Evolutionary conservation across 1,140 invertebrate species (phyloP).

Genomic region (Euglossa dilemma): DNA sequence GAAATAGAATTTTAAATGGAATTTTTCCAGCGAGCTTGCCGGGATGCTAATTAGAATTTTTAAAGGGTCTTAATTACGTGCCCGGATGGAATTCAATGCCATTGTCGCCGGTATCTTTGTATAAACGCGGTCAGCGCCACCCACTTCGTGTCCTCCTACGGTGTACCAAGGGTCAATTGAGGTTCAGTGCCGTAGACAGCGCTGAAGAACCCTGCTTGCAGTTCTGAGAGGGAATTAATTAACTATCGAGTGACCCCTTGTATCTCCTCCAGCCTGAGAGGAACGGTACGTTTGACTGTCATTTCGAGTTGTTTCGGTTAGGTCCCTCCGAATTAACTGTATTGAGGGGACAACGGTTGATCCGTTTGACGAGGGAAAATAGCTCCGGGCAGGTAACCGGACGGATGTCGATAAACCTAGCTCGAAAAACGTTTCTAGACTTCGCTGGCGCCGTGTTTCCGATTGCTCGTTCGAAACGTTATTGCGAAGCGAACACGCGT

Average conservation of each 20-base stretch:
- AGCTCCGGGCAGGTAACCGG: neutral
- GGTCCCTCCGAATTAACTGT: constrained; percentile 10
- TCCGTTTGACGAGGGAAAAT: neutral
- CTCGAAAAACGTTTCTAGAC: neutral
- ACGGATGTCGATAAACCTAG: neutral
- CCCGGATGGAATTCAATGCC: constrained; percentile 35
- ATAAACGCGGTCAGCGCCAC: constrained; percentile 29
- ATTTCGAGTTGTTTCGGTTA: constrained; percentile 19
- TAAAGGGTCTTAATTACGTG: constrained; percentile 19
- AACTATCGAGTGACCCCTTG: constrained; percentile 35
- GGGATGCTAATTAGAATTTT: constrained; percentile 43
- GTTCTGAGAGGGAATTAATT: constrained; percentile 53
- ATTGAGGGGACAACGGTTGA: neutral
- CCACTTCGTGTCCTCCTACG: constrained; percentile 35
- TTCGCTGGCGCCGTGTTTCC: neutral
- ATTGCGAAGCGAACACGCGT: neutral
- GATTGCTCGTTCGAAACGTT: neutral
- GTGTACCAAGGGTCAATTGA: constrained; percentile 29
- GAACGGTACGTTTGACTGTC: neutral
- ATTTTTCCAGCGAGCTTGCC: neutral
- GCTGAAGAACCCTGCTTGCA: constrained; percentile 32
- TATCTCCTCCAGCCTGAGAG: constrained; percentile 27
- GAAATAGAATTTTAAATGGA: constrained; percentile 27
- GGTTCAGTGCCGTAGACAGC: constrained; percentile 35
- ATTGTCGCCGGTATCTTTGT: constrained; percentile 46